These are phyloP conservation scores for Ginglymostoma cirratum DNA, from an alignment of 2,113 vertebrate species.

Conservation along the genomic window DNA sequence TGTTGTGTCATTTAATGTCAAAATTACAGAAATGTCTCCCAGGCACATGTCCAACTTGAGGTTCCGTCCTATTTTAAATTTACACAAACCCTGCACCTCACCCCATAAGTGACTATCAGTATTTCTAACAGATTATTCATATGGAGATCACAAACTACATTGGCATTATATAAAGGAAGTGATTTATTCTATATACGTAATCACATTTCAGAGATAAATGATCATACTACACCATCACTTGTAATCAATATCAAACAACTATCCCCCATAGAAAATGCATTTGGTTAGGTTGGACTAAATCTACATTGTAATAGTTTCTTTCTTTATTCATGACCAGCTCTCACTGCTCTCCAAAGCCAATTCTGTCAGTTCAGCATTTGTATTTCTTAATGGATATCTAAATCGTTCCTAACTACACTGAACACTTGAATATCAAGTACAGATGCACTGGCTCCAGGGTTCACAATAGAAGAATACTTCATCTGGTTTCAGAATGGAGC, in stretches of 20 bases:
- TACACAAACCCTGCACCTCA: conserved; percentile 20
- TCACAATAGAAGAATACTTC: not conserved
- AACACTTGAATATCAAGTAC: not conserved
- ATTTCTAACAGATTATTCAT: not conserved
- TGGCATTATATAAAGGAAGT: not conserved
- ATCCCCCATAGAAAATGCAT: not conserved
- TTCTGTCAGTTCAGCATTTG: not conserved
- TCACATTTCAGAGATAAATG: conserved; percentile 12
- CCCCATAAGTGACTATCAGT: not conserved
- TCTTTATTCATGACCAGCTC: conserved; percentile 23
- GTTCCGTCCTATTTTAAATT: conserved; percentile 19
- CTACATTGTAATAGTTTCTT: not conserved
- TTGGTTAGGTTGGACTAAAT: not conserved
- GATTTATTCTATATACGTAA: conserved; percentile 33
- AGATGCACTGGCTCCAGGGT: not conserved
- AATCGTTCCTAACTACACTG: not conserved
- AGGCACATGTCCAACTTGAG: not conserved
- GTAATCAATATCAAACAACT: not conserved
- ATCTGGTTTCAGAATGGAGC: not conserved
- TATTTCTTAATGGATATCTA: not conserved
- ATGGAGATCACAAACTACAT: conserved; percentile 22
- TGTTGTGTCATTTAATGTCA: not conserved
- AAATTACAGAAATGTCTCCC: not conserved
- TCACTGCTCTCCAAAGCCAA: not conserved
- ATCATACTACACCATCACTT: not conserved